Percentiles rank a stretch among this genome's conserved stretches.
phyloP scores from a whole-genome alignment of 2,888 invertebrate species.

The Trissoscelio sp. region DNA sequence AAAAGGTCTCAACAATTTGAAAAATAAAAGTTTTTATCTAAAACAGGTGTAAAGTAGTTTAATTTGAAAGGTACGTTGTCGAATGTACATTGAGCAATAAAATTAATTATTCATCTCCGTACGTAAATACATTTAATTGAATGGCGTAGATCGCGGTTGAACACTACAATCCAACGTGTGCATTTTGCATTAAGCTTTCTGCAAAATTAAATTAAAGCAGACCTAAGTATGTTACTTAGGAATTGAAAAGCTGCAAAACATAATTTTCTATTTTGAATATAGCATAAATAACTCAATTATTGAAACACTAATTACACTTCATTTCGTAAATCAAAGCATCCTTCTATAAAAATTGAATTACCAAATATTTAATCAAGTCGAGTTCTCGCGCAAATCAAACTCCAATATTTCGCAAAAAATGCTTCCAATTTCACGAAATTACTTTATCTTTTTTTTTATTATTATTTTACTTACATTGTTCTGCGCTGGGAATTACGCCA shows the following conservation, averaged over 20 bases:
- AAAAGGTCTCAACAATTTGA: no score
- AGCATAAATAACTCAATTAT: no score
- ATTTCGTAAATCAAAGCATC: not conserved
- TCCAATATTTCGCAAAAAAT: not conserved
- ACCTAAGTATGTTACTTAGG: not conserved
- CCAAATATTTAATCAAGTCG: not conserved
- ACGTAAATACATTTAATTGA: slow-evolving; percentile 26
- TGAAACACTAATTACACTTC: not conserved
- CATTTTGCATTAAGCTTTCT: slow-evolving; percentile 32
- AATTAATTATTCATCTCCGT: slow-evolving; percentile 33
- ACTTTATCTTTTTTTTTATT: no score
- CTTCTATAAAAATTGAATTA: not conserved
- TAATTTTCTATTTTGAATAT: no score
- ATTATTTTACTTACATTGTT: not conserved
- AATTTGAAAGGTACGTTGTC: not conserved
- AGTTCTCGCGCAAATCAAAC: no score
- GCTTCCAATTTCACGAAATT: no score
- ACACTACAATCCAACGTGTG: slow-evolving; percentile 6
- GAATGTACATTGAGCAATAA: slow-evolving; percentile 2
- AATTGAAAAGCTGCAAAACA: not conserved
- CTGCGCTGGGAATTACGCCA: slow-evolving; percentile 3
- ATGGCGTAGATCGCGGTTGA: not conserved
- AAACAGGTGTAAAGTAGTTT: not conserved
- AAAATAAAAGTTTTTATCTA: no score
- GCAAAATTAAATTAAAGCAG: slow-evolving; percentile 12